Conservation (phyloP, 2,113 vertebrate species). For the Heliornis fulica region DNA sequence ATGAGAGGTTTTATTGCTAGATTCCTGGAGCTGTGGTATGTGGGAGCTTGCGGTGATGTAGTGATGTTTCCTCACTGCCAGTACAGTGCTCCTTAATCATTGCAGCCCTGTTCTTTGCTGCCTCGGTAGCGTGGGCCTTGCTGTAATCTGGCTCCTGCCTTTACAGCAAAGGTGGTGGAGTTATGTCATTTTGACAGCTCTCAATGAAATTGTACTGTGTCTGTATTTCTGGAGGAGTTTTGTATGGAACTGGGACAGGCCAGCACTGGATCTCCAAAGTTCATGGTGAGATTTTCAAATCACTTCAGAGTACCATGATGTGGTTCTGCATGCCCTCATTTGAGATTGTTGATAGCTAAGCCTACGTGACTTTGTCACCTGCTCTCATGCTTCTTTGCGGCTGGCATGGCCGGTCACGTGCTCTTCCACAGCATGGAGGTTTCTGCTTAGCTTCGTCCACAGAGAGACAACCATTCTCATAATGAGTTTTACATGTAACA, state of each 20-base stretch:
- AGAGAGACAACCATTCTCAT: neutral
- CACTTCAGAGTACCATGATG: neutral
- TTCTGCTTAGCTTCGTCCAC: neutral
- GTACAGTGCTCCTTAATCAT: neutral
- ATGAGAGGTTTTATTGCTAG: neutral
- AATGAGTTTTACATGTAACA: neutral
- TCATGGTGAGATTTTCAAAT: neutral
- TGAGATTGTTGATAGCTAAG: neutral
- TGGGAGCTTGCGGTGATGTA: accelerated
- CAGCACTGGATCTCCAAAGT: neutral
- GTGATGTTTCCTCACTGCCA: neutral
- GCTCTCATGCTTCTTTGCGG: neutral
- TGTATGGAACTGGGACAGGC: neutral
- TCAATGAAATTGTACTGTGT: neutral
- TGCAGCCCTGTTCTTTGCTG: neutral
- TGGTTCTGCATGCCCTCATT: neutral
- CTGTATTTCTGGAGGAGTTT: neutral
- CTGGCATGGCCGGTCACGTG: neutral
- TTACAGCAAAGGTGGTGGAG: neutral
- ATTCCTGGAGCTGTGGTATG: neutral
- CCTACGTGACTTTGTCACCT: accelerated
- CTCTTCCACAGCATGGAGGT: neutral
- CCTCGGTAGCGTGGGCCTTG: neutral
- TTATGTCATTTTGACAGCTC: neutral
- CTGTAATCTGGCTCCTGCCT: neutral